Evolutionary conservation across 2,888 invertebrate genomes (phyloP), one percentile per base, ranked within the genome.

Genomic region (Dexiosoma caninum): DNA sequence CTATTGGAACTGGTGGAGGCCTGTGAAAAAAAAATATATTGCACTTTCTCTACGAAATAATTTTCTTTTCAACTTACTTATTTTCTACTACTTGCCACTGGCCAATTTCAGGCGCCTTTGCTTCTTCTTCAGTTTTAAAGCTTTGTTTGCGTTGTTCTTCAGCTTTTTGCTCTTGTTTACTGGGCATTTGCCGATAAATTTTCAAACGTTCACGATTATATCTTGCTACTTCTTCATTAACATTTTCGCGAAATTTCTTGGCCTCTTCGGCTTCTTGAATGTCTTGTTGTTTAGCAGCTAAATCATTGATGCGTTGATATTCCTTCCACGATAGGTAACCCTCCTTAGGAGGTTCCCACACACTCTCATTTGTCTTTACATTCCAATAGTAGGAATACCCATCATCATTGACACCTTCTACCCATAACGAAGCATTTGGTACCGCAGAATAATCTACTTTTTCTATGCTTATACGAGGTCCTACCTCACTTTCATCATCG

Each of bases 331-430:
- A 93, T 70, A 95, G 87, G 86, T 92, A 96, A 10, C 95, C 87
- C 94, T 95, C 88, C 60, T 91, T 90, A 0, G 97, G 96, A 8
- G 93, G 90, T 82, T 94, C 93, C 95, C 95, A 96, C 2, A 93
- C 92, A 0, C 95, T 94, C 90, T 95, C 96, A 91, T 95, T 95
- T 37, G 96, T 96, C 83, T 94, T 92, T 1, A 93, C 93, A 89
- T 97, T 95, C 96, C 96, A 97, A 86, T 95, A 98, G 88, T 97
- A 97, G 0, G 93, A 92, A 84, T 93, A 92, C 0, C 96, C 96
- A 85, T 95, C 94, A 57, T 94, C 94, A 79, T 93, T 93, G 84
- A 93, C 93, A 2, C 89, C 94, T 89, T 97, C 96, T 82, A 95
- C 94, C 97, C 97, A 97, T 21, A 93, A 88, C 59, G 92, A 92